phyloP scores from a whole-genome alignment of 2,113 vertebrate genomes.

The Malaclemys terrapin region DNA sequence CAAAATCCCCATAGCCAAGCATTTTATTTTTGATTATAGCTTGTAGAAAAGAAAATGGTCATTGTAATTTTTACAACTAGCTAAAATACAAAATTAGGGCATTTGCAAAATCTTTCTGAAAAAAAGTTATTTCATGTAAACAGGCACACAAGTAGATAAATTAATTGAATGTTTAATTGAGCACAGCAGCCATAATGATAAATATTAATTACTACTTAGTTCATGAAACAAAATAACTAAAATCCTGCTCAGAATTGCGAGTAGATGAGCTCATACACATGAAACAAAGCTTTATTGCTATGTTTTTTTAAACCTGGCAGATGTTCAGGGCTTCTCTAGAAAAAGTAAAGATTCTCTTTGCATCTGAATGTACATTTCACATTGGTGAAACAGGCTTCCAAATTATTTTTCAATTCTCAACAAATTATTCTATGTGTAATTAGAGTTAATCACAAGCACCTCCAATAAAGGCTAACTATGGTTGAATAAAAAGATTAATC shows the following conservation, averaged over 20 bases:
- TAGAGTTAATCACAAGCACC: not conserved
- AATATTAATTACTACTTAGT: not conserved
- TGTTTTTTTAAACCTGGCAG: not conserved
- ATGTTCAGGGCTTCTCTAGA: not conserved
- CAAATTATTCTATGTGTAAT: conserved; percentile 21
- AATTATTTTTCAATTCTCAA: not conserved
- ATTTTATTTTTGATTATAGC: not conserved
- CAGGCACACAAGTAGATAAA: not conserved
- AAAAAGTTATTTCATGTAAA: not conserved
- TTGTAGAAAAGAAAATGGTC: not conserved
- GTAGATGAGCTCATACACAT: not conserved
- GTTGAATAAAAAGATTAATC: not conserved
- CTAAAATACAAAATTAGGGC: not conserved
- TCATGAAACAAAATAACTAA: not conserved
- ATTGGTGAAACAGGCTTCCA: not conserved
- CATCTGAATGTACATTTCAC: not conserved
- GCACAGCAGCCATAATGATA: not conserved
- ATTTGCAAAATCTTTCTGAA: not conserved
- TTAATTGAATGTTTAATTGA: not conserved
- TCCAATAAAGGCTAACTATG: not conserved
- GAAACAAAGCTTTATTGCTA: not conserved
- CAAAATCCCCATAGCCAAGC: not conserved
- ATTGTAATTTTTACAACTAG: not conserved
- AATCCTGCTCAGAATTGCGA: not conserved
- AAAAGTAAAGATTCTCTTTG: not conserved